Percentiles rank a stretch among this genome's conserved stretches.
These are phyloP conservation scores for Ophioninae sp. DNA, from an alignment of 2,888 invertebrate genomes.

Conservation along the genomic window DNA sequence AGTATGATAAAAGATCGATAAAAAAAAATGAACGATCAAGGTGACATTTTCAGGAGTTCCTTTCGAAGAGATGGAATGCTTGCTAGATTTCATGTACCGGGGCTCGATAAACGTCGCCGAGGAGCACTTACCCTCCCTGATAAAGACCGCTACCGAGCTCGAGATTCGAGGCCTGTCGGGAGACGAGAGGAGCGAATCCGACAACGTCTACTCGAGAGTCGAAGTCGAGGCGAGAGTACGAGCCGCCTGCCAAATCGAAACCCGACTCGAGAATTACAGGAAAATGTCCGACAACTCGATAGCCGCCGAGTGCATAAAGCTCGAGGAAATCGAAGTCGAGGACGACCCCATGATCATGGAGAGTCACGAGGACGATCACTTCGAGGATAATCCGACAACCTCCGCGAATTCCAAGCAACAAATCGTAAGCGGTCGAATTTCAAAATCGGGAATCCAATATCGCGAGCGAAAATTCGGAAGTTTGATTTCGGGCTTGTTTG, in stretches of 20 bases:
- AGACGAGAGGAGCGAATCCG: slow-evolving; percentile 83
- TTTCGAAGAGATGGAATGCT: slow-evolving; percentile 85
- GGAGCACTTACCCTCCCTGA: slow-evolving; percentile 84
- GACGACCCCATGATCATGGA: slow-evolving; percentile 79
- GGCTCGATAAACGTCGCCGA: slow-evolving; percentile 87
- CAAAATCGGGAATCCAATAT: too few species aligned
- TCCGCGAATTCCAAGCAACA: slow-evolving; percentile 62
- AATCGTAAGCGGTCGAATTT: slow-evolving; percentile 64
- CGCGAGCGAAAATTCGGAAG: too few species aligned
- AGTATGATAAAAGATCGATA: background rate
- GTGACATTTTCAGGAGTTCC: slow-evolving; percentile 82
- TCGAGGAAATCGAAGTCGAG: slow-evolving; percentile 78
- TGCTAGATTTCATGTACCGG: slow-evolving; percentile 88
- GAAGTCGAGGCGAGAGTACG: slow-evolving; percentile 73
- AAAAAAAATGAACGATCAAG: background rate
- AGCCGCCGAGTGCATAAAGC: slow-evolving; percentile 71
- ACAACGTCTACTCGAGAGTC: slow-evolving; percentile 82
- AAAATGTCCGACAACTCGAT: slow-evolving; percentile 68
- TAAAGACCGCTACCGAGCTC: slow-evolving; percentile 86
- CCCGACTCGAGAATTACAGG: slow-evolving; percentile 70
- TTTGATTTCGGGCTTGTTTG: too few species aligned
- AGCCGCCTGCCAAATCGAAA: slow-evolving; percentile 71
- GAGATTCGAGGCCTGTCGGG: slow-evolving; percentile 86
- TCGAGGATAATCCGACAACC: slow-evolving; percentile 68
- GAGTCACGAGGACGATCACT: slow-evolving; percentile 73